phyloP scores from a whole-genome alignment of 1,140 invertebrate species.

The Pomacea maculata region DNA sequence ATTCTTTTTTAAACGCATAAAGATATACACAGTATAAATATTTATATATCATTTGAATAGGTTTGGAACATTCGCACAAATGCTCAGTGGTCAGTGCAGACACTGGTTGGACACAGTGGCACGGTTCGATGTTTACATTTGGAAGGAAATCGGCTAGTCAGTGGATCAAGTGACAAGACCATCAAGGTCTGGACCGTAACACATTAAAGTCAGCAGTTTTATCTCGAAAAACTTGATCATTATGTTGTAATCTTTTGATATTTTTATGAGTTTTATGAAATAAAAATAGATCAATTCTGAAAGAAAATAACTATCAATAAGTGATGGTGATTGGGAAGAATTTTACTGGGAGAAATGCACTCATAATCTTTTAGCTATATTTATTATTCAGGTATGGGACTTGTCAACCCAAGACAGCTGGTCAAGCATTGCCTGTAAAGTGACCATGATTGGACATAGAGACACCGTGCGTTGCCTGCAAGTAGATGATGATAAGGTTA shows the following conservation, averaged over 20 bases:
- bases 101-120: slow-evolving; percentile 69
- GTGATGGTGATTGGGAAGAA: neutral
- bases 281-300: neutral
- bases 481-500: slow-evolving; percentile 68
- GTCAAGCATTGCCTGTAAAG: slow-evolving; percentile 71
- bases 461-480: slow-evolving; percentile 69
- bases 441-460: slow-evolving; percentile 69
- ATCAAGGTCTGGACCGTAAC: slow-evolving; percentile 63
- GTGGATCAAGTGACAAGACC: slow-evolving; percentile 68
- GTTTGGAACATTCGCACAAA: slow-evolving; percentile 69
- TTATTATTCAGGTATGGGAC: slow-evolving; percentile 68
- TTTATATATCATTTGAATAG: slow-evolving; percentile 33
- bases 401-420: slow-evolving; percentile 68
- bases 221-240: too few relatives aligned
- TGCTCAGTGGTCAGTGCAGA: slow-evolving; percentile 70
- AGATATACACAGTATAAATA: neutral
- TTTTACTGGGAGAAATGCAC: neutral
- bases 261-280: too few relatives aligned
- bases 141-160: slow-evolving; percentile 68
- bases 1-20: too few relatives aligned
- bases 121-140: slow-evolving; percentile 70
- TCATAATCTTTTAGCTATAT: neutral
- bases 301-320: neutral
- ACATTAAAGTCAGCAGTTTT: too few relatives aligned
- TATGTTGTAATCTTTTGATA: too few relatives aligned